Percentiles rank a stretch among this genome's conserved stretches.
phyloP scores from a whole-genome alignment of 1,140 invertebrate genomes.

The Drosophila orena region DNA sequence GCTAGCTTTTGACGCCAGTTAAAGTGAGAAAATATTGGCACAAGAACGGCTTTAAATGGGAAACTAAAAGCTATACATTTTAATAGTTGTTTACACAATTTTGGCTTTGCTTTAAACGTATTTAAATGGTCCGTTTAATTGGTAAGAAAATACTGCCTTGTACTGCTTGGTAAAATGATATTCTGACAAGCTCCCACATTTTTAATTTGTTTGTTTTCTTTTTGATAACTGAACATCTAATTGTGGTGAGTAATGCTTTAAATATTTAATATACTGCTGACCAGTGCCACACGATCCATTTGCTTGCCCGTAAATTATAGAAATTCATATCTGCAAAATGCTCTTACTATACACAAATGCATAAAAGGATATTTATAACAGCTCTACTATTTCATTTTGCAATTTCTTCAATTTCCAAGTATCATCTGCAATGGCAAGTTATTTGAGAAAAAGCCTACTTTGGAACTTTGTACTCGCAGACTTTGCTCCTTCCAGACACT shows the following conservation, averaged over 20 bases:
- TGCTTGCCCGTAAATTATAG: not conserved
- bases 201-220: too few relatives aligned
- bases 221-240: too few relatives aligned
- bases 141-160: too few relatives aligned
- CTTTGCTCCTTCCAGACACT: constrained; percentile 2
- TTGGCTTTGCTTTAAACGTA: too few relatives aligned
- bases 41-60: not conserved
- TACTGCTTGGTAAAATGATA: too few relatives aligned
- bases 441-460: constrained; percentile 25
- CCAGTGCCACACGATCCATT: too few relatives aligned
- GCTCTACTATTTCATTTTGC: not conserved
- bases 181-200: too few relatives aligned
- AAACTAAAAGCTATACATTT: too few relatives aligned
- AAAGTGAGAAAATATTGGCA: constrained; percentile 18
- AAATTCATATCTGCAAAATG: not conserved
- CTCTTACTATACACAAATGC: not conserved
- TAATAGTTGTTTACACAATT: too few relatives aligned
- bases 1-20: constrained; percentile 17
- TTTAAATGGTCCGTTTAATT: too few relatives aligned
- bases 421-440: constrained; percentile 13
- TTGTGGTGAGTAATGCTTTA: too few relatives aligned
- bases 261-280: too few relatives aligned
- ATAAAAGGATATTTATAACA: not conserved
- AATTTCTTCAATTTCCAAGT: not conserved
- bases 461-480: constrained; percentile 15